phyloP scores from a whole-genome alignment of 2,888 invertebrate genomes.

The Eledone cirrhosa region DNA sequence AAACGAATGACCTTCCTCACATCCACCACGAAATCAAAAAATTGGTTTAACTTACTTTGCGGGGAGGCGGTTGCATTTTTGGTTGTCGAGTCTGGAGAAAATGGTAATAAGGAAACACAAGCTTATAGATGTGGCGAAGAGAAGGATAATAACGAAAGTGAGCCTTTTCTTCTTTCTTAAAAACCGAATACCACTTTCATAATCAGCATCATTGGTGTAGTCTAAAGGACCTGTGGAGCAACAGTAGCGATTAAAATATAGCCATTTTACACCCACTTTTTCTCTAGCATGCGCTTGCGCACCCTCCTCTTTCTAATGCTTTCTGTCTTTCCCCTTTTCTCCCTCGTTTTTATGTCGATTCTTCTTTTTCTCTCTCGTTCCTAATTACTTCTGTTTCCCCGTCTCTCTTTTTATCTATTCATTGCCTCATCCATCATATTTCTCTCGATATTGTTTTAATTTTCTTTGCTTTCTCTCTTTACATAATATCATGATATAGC shows the following conservation, averaged over 20 bases:
- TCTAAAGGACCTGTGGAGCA: background rate
- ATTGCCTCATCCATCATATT: background rate
- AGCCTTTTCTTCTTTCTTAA: background rate
- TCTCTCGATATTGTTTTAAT: background rate
- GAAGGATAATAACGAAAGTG: background rate
- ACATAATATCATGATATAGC: too few relatives aligned
- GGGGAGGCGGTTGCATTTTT: conserved; percentile 21
- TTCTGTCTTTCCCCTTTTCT: background rate
- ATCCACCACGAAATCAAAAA: too few relatives aligned
- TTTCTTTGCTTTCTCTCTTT: background rate
- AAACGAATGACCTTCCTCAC: too few relatives aligned
- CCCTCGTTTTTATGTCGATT: background rate
- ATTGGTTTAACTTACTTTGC: conserved; percentile 8
- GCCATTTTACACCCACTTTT: background rate
- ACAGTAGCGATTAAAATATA: background rate
- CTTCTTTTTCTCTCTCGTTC: background rate
- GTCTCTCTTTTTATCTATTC: background rate
- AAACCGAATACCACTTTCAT: background rate
- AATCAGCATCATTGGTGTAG: background rate
- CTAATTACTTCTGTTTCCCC: background rate
- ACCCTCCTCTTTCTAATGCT: background rate
- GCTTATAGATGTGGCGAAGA: too few relatives aligned
- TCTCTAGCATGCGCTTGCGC: too few relatives aligned
- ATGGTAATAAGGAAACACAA: background rate
- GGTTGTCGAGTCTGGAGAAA: background rate